Evolutionary conservation across 2,797 vertebrate species (phyloP), one percentile per base, ranked within the genome.

Genomic region (Pterois miles): DNA sequence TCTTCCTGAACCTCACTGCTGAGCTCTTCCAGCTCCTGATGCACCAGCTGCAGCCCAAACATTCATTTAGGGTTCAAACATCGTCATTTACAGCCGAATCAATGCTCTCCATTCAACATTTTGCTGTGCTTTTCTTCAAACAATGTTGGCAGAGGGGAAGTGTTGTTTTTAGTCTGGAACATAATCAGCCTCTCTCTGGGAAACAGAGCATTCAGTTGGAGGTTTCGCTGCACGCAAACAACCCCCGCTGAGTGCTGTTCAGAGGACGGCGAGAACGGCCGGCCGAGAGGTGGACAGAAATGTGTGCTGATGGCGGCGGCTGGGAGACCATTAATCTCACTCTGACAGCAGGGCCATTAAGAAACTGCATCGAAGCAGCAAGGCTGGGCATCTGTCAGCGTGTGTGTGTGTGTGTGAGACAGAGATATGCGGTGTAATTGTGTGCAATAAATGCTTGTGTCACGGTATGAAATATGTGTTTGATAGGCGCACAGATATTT

Each of bases 331-430:
- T 94, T 91, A 88, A 90, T 91, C 90, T 91, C 84, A 76, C 76
- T 78, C 53, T 92, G 90, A 93, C 90, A 91, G 87, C 82, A 66
- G 64, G 62, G 69, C 85, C 90, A 89, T 90, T 93, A 89, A 64
- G 84, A 83, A 88, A 81, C 80, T 78, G 71, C 87, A 86, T 13
- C 0, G 65, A 81, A 71, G 86, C 83, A 74, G 83, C 64, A 79
- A 79, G 64, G 25, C 75, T 38, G 50, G 27, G 78, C 38, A 33
- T 87, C 50, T 27, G 43, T 58, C 43, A 46, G 46, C 34, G 50
- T 67, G 65, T 60, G 38, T 54, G 53, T 48, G 54, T 58, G 62
- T 68, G 71, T 43, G 46, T 56, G 23, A 16, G 50, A 10, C 12
- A 20, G 20, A 38, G 29, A 79, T 48, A 60, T 27, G 58, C 8